Evolutionary conservation across 2,113 vertebrate genomes (phyloP).

Genomic region (Percina caprodes): DNA sequence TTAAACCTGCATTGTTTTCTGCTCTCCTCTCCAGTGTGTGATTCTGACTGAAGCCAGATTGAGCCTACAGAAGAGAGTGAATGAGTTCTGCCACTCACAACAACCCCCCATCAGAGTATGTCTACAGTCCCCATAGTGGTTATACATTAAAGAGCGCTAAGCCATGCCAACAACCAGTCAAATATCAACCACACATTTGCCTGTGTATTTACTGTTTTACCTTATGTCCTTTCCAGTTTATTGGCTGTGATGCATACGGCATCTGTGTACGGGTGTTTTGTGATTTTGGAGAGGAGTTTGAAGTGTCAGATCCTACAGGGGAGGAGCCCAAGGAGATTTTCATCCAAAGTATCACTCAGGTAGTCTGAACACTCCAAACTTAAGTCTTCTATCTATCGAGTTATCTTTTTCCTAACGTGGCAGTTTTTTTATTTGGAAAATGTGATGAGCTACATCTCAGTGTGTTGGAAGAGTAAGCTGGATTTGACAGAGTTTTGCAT

Average conservation of each 20-base stretch:
- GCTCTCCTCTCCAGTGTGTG: conserved; percentile 88
- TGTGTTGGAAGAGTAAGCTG: neutral
- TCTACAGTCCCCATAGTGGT: neutral
- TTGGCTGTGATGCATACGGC: conserved; percentile 92
- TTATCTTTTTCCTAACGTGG: neutral
- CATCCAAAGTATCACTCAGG: conserved; percentile 95
- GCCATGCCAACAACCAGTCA: neutral
- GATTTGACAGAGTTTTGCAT: neutral
- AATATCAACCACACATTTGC: neutral
- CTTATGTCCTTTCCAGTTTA: conserved; percentile 86
- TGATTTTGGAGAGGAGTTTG: conserved; percentile 96
- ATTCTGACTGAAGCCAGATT: conserved; percentile 92
- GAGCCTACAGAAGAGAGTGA: conserved; percentile 90
- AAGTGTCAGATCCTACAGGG: conserved; percentile 95
- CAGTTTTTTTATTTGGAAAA: neutral
- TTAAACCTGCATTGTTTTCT: neutral
- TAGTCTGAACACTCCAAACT: conserved; percentile 62
- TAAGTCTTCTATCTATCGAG: neutral
- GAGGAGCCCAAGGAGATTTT: conserved; percentile 97
- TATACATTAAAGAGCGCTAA: neutral
- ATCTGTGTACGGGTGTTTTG: conserved; percentile 95
- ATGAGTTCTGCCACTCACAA: conserved; percentile 92
- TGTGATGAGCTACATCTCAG: neutral
- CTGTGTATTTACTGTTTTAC: neutral
- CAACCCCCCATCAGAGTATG: conserved; percentile 94